Evolutionary conservation across 1,140 invertebrate genomes (phyloP), one percentile per base, ranked within the genome.

Genomic region (Scaptomyza hsui): DNA sequence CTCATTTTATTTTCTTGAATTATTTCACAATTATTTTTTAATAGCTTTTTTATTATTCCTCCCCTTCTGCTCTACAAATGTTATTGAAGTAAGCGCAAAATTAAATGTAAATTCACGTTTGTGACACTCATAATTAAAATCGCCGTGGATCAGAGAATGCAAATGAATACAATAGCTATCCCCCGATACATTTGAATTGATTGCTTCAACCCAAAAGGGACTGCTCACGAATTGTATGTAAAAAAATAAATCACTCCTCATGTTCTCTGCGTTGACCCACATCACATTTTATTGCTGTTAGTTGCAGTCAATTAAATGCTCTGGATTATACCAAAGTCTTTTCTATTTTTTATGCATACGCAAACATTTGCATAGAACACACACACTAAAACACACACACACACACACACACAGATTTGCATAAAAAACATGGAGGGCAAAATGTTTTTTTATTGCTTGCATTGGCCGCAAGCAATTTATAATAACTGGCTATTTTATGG

Each of bases 251-350:
- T 35, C 44, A 32, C 16, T 44, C 5, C 21, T 3, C 2, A 15
- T 42, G 16, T 53, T 60, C 39, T 63, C 32, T 47, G 37, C 24
- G 26, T 13, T 79, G 76, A 79, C 76, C 76, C 71, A 79, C 64
- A 75, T 79, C 59, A 72, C 39, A 52, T 72, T 74, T 80, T 63
- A 49, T 26, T 45, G 60, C 49, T 72, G 72, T 65, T 82, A 82
- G 78, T 76, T 73, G 60, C 80, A 85, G 81, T 85, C 81, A 85
- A 85, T 85, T 85, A 85, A 85, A 86, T 81, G 69, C 81, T 73
- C 44, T 37, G 81, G 81, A 85, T 85, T 85, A 86, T 74, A 73
- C 60, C 64, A 74, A 80, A 85, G 71, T 86, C 73, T 68, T 80
- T 86, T 69, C 61, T 67, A 67, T 86, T 86, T 86, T 85, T 85